Percentiles rank a stretch among this genome's conserved stretches.
These are phyloP conservation scores for Campylomormyrus tamandua DNA, from an alignment of 2,113 vertebrate species.

Conservation along the genomic window DNA sequence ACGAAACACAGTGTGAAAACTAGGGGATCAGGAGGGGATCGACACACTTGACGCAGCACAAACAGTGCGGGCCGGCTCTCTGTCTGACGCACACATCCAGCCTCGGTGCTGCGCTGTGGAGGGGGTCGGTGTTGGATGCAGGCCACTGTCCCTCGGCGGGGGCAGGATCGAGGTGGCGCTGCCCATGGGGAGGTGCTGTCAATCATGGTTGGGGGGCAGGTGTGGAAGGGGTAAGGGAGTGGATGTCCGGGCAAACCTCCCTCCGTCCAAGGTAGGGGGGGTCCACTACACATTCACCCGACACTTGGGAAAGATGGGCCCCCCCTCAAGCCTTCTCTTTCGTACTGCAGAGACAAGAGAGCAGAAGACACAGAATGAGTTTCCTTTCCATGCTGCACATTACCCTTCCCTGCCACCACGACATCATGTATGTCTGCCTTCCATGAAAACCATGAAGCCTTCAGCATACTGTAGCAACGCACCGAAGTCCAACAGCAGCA, in stretches of 20 bases:
- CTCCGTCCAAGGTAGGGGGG: neutral
- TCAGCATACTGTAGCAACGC: neutral
- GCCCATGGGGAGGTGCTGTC: neutral
- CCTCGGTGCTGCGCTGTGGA: neutral
- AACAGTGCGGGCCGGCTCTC: neutral
- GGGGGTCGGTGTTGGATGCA: neutral
- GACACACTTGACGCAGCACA: neutral
- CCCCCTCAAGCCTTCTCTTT: constrained; percentile 88
- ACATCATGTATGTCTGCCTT: neutral
- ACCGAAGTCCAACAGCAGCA: neutral
- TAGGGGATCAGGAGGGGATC: neutral
- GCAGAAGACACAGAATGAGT: constrained; percentile 5
- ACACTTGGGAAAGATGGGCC: constrained; percentile 93
- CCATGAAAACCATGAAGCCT: neutral
- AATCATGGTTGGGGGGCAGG: neutral
- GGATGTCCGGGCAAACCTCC: neutral
- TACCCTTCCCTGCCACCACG: neutral
- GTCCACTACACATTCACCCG: constrained; percentile 77
- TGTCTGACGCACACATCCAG: neutral
- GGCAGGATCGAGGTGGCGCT: neutral
- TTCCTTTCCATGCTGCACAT: neutral
- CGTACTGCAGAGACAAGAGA: constrained; percentile 68
- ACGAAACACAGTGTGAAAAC: neutral
- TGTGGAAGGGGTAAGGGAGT: neutral
- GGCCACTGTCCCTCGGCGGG: neutral